Evolutionary conservation across 2,888 invertebrate species (phyloP), one percentile per base, ranked within the genome.

Genomic region (Limnephilus rhombicus): DNA sequence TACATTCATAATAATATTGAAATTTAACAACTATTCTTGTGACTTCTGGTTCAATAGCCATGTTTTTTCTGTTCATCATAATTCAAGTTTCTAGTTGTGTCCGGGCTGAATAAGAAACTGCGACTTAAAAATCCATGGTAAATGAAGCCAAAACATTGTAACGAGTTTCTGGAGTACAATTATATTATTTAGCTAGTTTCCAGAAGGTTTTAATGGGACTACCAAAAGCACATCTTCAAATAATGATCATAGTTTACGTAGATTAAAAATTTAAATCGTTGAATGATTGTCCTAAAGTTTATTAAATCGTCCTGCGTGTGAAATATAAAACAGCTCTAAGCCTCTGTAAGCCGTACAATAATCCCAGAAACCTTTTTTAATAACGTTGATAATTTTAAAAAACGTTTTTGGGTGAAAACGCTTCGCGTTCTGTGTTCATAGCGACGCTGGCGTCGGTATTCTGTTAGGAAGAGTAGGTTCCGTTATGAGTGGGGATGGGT

Each of bases 331-430:
- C 9, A 24, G 7, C 24, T 68, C n/a, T 24, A 34, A 82, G 34
- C 85, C n/a, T 11, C n/a, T n/a, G n/a, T 24, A 45, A 86, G 37
- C 86, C 86, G 49, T 4, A 49, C 13, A 29, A 24, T 41, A 45
- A 29, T 86, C 49, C 7, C 41, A 45, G 24, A 68, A 86, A 86
- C 29, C 45, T 49, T 45, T n/a, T 86, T 45, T 86, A 24, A 86
- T 68, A 86, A 86, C 13, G 85, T 24, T 86, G 86, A 86, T 86
- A 86, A 85, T 45, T 86, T 49, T 49, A 49, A 12, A 49, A 34
- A 86, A 86, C 49, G 24, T 86, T 86, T 85, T 85, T 41, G 13
- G 85, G 85, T 85, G 41, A 41, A 85, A 85, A 85, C 45, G n/a
- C 5, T 86, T 45, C 24, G 68, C 9, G 24, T 24, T 68, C n/a